Conservation (phyloP, 2,113 vertebrate species). For the Noctilio leporinus region DNA sequence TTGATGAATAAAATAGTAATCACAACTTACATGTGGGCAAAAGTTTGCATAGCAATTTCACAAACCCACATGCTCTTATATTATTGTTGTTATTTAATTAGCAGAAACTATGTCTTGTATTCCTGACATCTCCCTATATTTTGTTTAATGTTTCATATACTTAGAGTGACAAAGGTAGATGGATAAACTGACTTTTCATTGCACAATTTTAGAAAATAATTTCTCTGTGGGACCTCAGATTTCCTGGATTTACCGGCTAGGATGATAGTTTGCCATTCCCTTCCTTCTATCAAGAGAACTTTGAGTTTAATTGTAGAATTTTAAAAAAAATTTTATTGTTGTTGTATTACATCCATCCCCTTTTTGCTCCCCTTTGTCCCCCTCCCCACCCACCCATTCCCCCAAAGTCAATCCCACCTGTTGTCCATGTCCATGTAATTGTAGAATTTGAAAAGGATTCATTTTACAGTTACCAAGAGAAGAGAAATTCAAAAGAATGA, state of each 20-base stretch:
- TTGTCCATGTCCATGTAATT: too few species aligned
- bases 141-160: background rate
- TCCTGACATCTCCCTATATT: background rate
- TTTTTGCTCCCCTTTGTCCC: too few species aligned
- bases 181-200: background rate
- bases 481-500: background rate
- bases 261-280: background rate
- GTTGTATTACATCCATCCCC: too few species aligned
- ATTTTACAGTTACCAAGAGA: background rate
- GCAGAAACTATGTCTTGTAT: background rate
- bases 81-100: background rate
- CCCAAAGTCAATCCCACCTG: too few species aligned
- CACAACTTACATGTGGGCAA: background rate
- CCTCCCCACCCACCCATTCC: too few species aligned
- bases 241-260: background rate
- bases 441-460: background rate
- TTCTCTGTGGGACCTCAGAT: background rate
- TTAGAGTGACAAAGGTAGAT: background rate
- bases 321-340: too few species aligned
- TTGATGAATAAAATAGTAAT: background rate
- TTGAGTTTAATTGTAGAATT: background rate
- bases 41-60: background rate
- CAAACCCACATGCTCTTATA: background rate
- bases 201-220: background rate
- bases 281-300: background rate